Evolutionary conservation across 2,113 vertebrate species (phyloP), one percentile per base, ranked within the genome.

Genomic region (Nycticryphes semicollaris): DNA sequence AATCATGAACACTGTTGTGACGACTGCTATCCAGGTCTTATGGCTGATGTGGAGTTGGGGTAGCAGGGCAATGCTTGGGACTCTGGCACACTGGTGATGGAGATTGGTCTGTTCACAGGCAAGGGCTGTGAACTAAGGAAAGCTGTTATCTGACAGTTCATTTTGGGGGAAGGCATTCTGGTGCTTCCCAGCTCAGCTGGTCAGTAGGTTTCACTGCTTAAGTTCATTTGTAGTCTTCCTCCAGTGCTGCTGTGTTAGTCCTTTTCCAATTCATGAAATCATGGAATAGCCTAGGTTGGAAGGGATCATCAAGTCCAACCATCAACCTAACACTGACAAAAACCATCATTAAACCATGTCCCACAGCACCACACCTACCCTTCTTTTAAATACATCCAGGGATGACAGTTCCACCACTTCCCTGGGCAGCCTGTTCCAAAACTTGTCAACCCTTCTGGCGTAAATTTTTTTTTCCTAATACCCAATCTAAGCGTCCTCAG

Each of bases 11-110:
- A 3, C 24, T 78, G 33, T 33, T 66, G 33, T 87, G 50, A 24
- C 0, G 4, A 28, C 59, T 89, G 30, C n/a, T 39, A 0, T 63
- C 31, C 10, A 0, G 4, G 18, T 37, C 11, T 54, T n/a, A 3
- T 12, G 48, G 39, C 24, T 76, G n/a, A 45, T 28, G 23, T 18
- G 37, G 35, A 7, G 2, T 18, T 18, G 8, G 10, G 12, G 10
- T 43, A 12, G 41, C 64, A 79, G 28, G 37, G 4, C 70, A 79
- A 1, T 7, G 3, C 59, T 57, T 10, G 1, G 19, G 28, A 37
- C 31, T n/a, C 25, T 45, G n/a, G 7, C 56, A 0, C 28, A 9
- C 9, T 30, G 47, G 48, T 2, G 1, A 1, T 4, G 6, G 31
- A 33, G 31, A 35, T 27, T 56, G 14, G 59, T 51, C 14, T 47